Percentiles rank a stretch among this genome's conserved stretches.
Conservation (phyloP, 2,888 invertebrate genomes). For the Tubiluchus corallicola region DNA sequence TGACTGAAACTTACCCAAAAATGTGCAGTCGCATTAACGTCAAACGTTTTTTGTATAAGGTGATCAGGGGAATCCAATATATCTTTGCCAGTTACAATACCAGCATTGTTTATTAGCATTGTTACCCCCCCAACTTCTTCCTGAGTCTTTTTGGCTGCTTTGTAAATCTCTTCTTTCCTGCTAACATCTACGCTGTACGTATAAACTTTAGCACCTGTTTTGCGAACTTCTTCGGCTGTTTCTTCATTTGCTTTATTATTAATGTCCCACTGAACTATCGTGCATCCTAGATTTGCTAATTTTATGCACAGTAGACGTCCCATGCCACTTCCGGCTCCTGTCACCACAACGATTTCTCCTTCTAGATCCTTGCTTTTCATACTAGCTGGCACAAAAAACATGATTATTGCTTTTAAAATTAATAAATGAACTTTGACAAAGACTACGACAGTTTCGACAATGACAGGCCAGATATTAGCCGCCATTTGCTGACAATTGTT, state of each 20-base stretch:
- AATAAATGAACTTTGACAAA: no score
- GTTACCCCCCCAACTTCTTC: slow-evolving; percentile 60
- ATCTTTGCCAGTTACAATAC: slow-evolving; percentile 61
- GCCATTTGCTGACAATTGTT: no score
- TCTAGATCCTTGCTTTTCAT: neutral
- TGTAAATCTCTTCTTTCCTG: slow-evolving; percentile 58
- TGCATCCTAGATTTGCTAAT: slow-evolving; percentile 52
- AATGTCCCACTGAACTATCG: slow-evolving; percentile 71
- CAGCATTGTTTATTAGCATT: slow-evolving; percentile 79
- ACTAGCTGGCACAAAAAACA: neutral
- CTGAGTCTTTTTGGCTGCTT: slow-evolving; percentile 49
- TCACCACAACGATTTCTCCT: neutral
- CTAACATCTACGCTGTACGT: slow-evolving; percentile 67
- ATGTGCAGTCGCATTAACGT: slow-evolving; percentile 71
- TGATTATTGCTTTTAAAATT: neutral
- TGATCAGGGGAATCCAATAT: slow-evolving; percentile 66
- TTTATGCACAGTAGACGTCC: slow-evolving; percentile 50
- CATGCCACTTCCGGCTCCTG: neutral
- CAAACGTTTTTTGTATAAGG: slow-evolving; percentile 65
- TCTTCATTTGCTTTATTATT: slow-evolving; percentile 59
- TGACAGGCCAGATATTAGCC: no score
- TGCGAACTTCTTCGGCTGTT: slow-evolving; percentile 49
- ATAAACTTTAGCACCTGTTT: slow-evolving; percentile 47
- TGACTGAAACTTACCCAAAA: slow-evolving; percentile 85
- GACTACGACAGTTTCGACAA: no score